Evolutionary conservation across 2,113 vertebrate species (phyloP).

Genomic region (Pogona vitticeps): DNA sequence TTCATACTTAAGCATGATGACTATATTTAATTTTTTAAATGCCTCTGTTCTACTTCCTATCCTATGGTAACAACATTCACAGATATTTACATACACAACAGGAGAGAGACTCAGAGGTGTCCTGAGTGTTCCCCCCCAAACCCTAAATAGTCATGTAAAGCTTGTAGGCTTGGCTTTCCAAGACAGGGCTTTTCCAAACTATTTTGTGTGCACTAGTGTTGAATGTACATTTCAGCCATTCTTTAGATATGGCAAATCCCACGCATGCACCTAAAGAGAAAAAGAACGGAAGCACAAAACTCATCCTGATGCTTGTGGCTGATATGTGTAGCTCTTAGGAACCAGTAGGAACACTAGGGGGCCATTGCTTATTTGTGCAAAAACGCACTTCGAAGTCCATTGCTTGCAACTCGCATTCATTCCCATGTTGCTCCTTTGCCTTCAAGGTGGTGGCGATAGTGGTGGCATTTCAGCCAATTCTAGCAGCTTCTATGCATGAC

Average conservation of each 20-base stretch:
- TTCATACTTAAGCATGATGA: not conserved
- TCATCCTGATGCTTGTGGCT: not conserved
- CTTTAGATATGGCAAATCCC: not conserved
- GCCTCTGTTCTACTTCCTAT: not conserved
- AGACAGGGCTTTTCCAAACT: not conserved
- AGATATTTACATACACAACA: not conserved
- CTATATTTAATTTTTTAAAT: not conserved
- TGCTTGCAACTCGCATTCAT: not conserved
- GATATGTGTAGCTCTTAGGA: not conserved
- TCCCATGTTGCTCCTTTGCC: not conserved
- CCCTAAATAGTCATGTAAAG: not conserved
- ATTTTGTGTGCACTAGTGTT: not conserved
- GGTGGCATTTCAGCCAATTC: too few relatives aligned
- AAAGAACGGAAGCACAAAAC: not conserved
- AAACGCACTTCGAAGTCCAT: not conserved
- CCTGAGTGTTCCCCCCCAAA: not conserved
- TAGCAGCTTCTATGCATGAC: not conserved
- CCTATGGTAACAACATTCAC: not conserved
- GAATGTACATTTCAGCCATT: not conserved
- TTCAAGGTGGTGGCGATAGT: not conserved
- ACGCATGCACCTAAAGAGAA: too few relatives aligned
- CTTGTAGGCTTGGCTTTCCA: constrained; percentile 7
- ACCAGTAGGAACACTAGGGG: not conserved
- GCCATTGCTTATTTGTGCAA: not conserved
- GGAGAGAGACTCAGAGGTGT: not conserved